Evolutionary conservation across 2,113 vertebrate species (phyloP).

Genomic region (Gobiocypris rarus): DNA sequence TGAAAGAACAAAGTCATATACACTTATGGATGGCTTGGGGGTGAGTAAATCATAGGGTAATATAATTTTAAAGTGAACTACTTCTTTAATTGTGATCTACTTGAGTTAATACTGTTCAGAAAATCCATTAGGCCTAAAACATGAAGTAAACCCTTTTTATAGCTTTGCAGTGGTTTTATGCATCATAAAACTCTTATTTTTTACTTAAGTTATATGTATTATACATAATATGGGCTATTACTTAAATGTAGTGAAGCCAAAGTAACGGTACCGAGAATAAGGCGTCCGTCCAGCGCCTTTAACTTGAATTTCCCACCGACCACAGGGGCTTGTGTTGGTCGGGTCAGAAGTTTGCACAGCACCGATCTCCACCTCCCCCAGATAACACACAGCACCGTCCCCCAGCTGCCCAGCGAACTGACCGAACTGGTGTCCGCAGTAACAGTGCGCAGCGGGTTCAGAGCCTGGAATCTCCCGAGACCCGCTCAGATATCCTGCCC

Average conservation of each 20-base stretch:
- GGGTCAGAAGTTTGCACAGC: constrained; percentile 35
- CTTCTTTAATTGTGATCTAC: background rate
- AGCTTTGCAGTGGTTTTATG: background rate
- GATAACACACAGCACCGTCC: constrained; percentile 87
- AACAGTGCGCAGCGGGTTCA: constrained; percentile 86
- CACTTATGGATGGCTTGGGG: too few species aligned
- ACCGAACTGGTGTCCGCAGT: constrained; percentile 92
- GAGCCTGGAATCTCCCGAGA: constrained; percentile 79
- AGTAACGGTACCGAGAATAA: constrained; percentile 80
- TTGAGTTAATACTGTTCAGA: background rate
- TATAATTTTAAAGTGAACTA: too few species aligned
- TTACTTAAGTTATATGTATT: background rate
- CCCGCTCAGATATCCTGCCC: constrained; percentile 81
- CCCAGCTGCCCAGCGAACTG: constrained; percentile 88
- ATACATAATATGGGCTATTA: background rate
- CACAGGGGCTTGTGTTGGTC: constrained; percentile 31
- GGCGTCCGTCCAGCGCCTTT: constrained; percentile 87
- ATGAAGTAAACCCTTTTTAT: background rate
- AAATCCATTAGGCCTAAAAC: too few species aligned
- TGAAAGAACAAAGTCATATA: too few species aligned
- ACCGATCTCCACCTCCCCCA: constrained; percentile 82
- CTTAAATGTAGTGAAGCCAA: background rate
- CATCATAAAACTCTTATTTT: background rate
- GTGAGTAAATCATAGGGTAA: too few species aligned
- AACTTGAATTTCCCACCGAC: constrained; percentile 88